Evolutionary conservation across 2,888 invertebrate genomes (phyloP).

Genomic region (Adela reaumurella): DNA sequence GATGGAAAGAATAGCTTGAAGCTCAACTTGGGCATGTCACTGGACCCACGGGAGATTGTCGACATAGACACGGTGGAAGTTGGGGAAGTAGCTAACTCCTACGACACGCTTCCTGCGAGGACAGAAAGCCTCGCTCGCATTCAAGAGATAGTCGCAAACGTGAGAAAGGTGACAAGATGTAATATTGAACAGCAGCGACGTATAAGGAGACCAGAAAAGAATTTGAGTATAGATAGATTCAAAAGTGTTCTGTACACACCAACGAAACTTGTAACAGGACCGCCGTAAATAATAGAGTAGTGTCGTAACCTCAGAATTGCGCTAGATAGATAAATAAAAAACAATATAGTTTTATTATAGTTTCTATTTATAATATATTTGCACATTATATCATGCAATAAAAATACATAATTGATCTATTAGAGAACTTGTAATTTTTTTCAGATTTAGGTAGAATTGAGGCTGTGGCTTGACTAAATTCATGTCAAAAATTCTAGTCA

Average conservation of each 20-base stretch:
- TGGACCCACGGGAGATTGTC: conserved; percentile 48
- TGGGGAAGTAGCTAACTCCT: conserved; percentile 24
- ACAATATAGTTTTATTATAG: too few relatives aligned
- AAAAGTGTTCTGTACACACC: conserved; percentile 14
- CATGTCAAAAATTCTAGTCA: too few relatives aligned
- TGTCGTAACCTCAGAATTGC: too few relatives aligned
- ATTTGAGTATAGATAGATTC: conserved; percentile 26
- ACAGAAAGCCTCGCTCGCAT: conserved; percentile 35
- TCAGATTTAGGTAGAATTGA: too few relatives aligned
- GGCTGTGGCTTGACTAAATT: too few relatives aligned
- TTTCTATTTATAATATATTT: too few relatives aligned
- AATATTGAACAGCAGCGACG: conserved; percentile 25
- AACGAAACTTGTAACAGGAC: not conserved
- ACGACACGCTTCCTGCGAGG: conserved; percentile 21
- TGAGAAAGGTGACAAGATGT: conserved; percentile 25
- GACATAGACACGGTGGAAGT: conserved; percentile 36
- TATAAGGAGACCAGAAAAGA: conserved; percentile 18
- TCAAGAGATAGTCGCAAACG: conserved; percentile 28
- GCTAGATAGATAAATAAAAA: too few relatives aligned
- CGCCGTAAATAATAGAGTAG: not conserved
- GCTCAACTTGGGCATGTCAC: conserved; percentile 44
- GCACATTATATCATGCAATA: too few relatives aligned
- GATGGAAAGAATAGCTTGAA: conserved; percentile 38
- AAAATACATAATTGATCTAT: too few relatives aligned
- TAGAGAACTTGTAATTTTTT: too few relatives aligned